A percentile compares a stretch with the other conserved stretches of the same genome.
phyloP scores from a whole-genome alignment of 2,888 invertebrate genomes.

The Bugulina stolonifera region DNA sequence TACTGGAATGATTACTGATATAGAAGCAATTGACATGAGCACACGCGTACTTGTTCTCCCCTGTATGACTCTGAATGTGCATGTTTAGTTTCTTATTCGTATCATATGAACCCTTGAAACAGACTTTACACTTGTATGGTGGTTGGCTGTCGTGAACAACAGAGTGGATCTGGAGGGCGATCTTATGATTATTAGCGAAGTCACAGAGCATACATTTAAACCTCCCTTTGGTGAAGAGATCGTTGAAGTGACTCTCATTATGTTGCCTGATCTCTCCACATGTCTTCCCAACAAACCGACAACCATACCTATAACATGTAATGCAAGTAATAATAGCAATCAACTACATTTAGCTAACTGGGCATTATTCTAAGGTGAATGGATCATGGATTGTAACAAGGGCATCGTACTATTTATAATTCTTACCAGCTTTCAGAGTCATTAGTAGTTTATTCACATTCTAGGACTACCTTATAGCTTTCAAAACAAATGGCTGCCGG shows the following conservation, averaged over 20 bases:
- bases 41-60: conserved; percentile 6
- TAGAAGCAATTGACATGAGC: background rate
- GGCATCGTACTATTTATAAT: too few relatives aligned
- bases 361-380: too few relatives aligned
- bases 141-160: background rate
- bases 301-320: background rate
- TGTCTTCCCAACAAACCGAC: background rate
- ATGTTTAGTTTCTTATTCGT: background rate
- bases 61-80: conserved; percentile 11
- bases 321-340: too few relatives aligned
- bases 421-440: too few relatives aligned
- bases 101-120: background rate
- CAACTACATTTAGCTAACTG: too few relatives aligned
- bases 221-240: background rate
- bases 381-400: too few relatives aligned
- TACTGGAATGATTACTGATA: conserved; percentile 3
- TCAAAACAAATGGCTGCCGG: too few relatives aligned
- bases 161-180: background rate
- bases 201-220: background rate
- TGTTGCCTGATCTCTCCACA: background rate
- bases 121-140: background rate
- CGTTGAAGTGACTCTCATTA: background rate
- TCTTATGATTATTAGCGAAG: background rate
- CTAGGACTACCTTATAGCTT: too few relatives aligned
- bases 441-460: too few relatives aligned